Evolutionary conservation across 2,113 vertebrate genomes (phyloP), one percentile per base, ranked within the genome.

Genomic region (Turnix velox): DNA sequence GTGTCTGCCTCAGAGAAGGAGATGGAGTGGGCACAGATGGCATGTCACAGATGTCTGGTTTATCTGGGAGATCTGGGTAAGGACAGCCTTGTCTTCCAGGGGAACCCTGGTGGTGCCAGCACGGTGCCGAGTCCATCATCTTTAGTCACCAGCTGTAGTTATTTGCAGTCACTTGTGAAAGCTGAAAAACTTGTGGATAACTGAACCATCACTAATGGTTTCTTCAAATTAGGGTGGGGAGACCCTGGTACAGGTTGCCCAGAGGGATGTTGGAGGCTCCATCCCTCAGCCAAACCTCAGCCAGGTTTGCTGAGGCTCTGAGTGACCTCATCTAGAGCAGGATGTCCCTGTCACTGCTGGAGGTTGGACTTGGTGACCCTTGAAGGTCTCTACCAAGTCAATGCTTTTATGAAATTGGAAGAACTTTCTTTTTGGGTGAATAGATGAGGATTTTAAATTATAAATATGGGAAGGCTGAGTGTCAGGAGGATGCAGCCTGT

Each of bases 11-110:
- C 98, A 4, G 98, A 98, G 79, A 99, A 99, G 97, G 99, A 99
- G 97, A 99, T 99, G 99, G 99, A 99, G 49, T 99, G 99, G 99
- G 99, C 99, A 3, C 99, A 99, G 98, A 98, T 99, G 98, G 99
- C 99, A 0, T 99, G 99, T 92, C 99, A 99, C 97, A 97, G 99
- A 45, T 99, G 99, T 90, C 98, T 99, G 86, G 98, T 99, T 68
- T 99, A 99, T 94, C 98, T 99, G 84, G 99, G 99, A 84, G 99
- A 99, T 95, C 97, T 99, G 25, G 99, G 99, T 99, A 98, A 98
- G 97, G 74, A 18, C 67, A 71, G 5, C 33, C 2, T 12, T 4
- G 4, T 15, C 33, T 39, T 59, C 30, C 28, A 37, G 37, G 66
- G 18, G 31, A 37, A 19, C 35, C 57, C 20, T 63, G 33, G 2